Base-by-base conservation (phyloP, 2,888 invertebrate genomes). In the Cyclophora albipunctata region DNA sequence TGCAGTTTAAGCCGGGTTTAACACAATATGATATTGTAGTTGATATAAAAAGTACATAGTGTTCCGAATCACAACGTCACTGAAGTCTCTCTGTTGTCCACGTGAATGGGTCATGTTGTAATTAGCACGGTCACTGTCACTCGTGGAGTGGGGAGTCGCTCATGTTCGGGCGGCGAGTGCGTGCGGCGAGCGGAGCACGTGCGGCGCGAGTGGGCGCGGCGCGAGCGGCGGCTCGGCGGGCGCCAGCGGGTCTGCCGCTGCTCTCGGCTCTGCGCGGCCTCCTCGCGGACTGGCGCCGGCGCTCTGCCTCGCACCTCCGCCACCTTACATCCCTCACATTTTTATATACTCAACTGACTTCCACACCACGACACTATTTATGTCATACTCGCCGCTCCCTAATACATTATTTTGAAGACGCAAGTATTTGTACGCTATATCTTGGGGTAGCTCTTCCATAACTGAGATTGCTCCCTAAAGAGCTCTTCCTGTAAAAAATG, bases 271-370 rank as follows among this genome's bases (percentile, higher is more conserved):
- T 72, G 69, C 71, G 73, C 68, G 67, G 69, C 71, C 56, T 72
- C 75, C 73, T 74, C 71, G 78, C 74, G 71, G 68, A 70, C 66
- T 74, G 66, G 86, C 87, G 86, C 86, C 86, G 85, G 86, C 87
- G 87, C 86, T 64, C 81, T 84, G 71, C 73, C 59, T 20, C 20
- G 20, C 20, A 67, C 67, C 73, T 62, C 71, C 67, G 66, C 20
- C 20, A 20, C 20, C 20, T 78, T 71, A 78, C 80, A 81, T 79
- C 81, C 72, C 76, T 75, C 73, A 77, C 82, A 85, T 82, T 87
- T 86, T 86, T 86, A 86, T 85, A 84, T 83, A 87, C 84, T 86
- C 84, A 78, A 86, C 83, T 86, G 85, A 85, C 86, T 87, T 86
- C 84, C 81, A 81, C 81, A 75, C 81, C 78, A 78, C 78, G 20